Conservation (phyloP, 2,113 vertebrate genomes). For the Argyrosomus japonicus region DNA sequence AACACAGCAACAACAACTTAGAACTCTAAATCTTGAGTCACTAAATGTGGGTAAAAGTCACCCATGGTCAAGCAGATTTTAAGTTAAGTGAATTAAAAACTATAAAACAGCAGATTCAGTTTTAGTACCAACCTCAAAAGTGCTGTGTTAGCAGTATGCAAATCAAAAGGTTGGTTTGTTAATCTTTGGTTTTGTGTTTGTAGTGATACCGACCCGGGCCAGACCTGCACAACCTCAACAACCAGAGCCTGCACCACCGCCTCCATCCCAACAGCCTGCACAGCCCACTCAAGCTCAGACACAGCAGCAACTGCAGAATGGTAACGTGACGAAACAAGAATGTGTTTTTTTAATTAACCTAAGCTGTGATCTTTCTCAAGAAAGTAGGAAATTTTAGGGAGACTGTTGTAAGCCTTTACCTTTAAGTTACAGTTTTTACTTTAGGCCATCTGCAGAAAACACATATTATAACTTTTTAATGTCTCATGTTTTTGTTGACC, state of each 20-base stretch:
- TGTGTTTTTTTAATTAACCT: not conserved
- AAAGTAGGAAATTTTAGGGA: not conserved
- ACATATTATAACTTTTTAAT: constrained; percentile 6
- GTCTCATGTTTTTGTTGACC: constrained; percentile 61
- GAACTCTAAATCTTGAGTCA: not conserved
- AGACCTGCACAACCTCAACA: constrained; percentile 88
- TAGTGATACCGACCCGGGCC: constrained; percentile 89
- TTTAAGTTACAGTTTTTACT: not conserved
- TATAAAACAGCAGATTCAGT: not conserved
- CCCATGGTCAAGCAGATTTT: not conserved
- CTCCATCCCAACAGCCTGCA: constrained; percentile 80
- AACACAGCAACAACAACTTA: not conserved
- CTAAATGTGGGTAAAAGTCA: not conserved
- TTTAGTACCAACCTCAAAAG: not conserved
- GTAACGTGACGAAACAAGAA: constrained; percentile 74
- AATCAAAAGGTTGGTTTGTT: not conserved
- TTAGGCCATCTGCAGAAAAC: constrained; percentile 3
- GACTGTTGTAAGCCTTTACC: not conserved
- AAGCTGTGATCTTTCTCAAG: not conserved
- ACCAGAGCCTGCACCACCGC: constrained; percentile 88
- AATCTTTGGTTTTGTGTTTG: constrained; percentile 58
- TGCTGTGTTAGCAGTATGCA: not conserved
- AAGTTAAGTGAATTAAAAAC: not conserved
- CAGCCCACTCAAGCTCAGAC: constrained; percentile 82
- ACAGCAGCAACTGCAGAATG: constrained; percentile 93